A percentile compares a stretch with the other conserved stretches of the same genome.
phyloP scores from a whole-genome alignment of 2,888 invertebrate species.

The Odontothrips loti region DNA sequence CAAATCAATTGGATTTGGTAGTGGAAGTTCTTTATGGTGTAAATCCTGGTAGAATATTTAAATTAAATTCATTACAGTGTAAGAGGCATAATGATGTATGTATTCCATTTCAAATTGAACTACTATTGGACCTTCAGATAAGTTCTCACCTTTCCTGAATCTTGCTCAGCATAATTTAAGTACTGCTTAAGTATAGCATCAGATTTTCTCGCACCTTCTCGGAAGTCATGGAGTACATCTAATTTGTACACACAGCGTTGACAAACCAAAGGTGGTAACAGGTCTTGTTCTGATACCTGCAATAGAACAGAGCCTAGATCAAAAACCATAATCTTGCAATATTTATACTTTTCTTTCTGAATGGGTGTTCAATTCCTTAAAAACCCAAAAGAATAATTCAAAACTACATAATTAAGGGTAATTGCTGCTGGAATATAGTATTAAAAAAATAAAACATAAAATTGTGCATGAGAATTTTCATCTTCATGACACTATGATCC shows the following conservation, averaged over 20 bases:
- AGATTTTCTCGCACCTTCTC: conserved; percentile 69
- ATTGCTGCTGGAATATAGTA: too few relatives aligned
- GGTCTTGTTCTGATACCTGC: conserved; percentile 71
- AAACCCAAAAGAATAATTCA: not conserved
- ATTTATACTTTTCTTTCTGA: conserved; percentile 20
- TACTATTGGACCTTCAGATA: not conserved
- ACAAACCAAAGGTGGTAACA: conserved; percentile 73
- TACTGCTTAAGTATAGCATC: conserved; percentile 71
- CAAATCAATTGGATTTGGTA: not conserved
- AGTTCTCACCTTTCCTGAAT: conserved; percentile 44
- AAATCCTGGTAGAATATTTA: not conserved
- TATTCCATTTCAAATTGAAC: not conserved
- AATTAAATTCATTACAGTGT: not conserved
- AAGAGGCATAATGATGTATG: not conserved
- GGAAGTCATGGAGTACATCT: conserved; percentile 71
- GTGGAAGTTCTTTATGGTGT: not conserved
- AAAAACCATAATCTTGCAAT: not conserved
- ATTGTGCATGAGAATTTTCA: too few relatives aligned
- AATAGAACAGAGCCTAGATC: conserved; percentile 43
- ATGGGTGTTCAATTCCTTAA: not conserved
- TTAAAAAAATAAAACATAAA: not conserved
- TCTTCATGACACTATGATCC: too few relatives aligned
- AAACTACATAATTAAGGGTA: not conserved
- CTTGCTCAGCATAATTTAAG: conserved; percentile 65
- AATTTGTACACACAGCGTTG: conserved; percentile 70